A percentile compares a stretch with the other conserved stretches of the same genome.
Conservation (phyloP, 2,797 vertebrate genomes). For the Hypotaenidia philippensis region DNA sequence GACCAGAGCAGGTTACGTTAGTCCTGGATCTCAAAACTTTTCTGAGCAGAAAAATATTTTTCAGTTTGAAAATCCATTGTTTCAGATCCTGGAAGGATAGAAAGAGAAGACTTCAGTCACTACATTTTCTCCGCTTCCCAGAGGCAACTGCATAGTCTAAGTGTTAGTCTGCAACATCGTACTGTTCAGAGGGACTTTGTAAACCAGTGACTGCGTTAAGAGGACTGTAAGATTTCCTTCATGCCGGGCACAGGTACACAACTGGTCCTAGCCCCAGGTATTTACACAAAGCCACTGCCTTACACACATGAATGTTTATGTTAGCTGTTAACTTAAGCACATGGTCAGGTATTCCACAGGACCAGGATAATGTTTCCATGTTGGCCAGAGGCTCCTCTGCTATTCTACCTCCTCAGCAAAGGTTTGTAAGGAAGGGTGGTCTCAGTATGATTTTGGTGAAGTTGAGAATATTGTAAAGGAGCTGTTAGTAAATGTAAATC, state of each 20-base stretch:
- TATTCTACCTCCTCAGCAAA: not conserved
- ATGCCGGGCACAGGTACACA: not conserved
- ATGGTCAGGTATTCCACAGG: fast-evolving
- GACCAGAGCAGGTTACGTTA: not conserved
- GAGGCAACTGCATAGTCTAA: not conserved
- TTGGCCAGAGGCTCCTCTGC: not conserved
- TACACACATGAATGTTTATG: not conserved
- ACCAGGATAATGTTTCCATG: not conserved
- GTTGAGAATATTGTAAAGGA: not conserved
- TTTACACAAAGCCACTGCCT: not conserved
- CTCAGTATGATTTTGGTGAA: not conserved
- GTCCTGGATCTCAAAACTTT: not conserved
- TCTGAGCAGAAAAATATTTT: not conserved
- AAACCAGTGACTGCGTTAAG: not conserved
- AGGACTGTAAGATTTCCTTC: not conserved
- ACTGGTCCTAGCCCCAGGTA: not conserved
- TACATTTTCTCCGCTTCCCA: not conserved
- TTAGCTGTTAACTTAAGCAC: not conserved
- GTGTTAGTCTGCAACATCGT: not conserved
- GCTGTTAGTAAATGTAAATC: not conserved
- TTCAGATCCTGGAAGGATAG: not conserved
- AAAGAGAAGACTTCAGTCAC: not conserved
- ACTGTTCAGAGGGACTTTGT: not conserved
- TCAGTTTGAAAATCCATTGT: not conserved
- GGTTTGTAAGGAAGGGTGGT: not conserved